These are phyloP conservation scores for Eurois occulta DNA, from an alignment of 2,888 invertebrate species.

Conservation along the genomic window DNA sequence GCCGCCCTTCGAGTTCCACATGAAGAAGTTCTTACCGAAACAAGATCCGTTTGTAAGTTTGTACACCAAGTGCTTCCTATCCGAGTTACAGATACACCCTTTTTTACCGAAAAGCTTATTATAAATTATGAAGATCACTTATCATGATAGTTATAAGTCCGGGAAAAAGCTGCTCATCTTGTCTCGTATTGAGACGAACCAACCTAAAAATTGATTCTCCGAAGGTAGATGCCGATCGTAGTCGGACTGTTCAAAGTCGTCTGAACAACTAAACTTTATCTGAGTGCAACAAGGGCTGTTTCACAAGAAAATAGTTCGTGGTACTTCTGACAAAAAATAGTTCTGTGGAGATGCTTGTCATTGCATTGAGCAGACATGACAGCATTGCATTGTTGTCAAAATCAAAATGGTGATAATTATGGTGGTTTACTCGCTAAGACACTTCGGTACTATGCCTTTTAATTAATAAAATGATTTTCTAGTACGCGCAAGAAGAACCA, in stretches of 20 bases:
- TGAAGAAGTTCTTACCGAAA: slow-evolving; percentile 72
- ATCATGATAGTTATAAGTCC: background rate
- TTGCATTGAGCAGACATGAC: background rate
- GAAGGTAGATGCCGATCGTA: background rate
- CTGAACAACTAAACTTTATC: background rate
- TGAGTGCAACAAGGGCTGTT: background rate
- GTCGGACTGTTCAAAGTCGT: background rate
- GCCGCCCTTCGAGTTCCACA: slow-evolving; percentile 73
- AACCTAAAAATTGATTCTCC: background rate
- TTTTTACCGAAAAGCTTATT: background rate
- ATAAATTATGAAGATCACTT: background rate
- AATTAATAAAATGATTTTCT: background rate
- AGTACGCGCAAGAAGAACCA: background rate
- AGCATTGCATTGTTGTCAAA: too few species aligned
- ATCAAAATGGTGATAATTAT: background rate
- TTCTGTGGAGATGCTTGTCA: background rate
- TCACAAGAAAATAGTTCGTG: background rate
- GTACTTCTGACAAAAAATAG: background rate
- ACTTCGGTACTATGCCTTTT: background rate
- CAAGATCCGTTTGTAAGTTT: slow-evolving; percentile 76
- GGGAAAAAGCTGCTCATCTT: background rate
- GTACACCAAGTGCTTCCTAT: background rate
- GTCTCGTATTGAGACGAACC: background rate
- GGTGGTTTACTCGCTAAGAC: background rate
- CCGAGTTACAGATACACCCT: background rate